Evolutionary conservation across 2,888 invertebrate species (phyloP), one percentile per base, ranked within the genome.

Genomic region (Leptinotarsa haldemani): DNA sequence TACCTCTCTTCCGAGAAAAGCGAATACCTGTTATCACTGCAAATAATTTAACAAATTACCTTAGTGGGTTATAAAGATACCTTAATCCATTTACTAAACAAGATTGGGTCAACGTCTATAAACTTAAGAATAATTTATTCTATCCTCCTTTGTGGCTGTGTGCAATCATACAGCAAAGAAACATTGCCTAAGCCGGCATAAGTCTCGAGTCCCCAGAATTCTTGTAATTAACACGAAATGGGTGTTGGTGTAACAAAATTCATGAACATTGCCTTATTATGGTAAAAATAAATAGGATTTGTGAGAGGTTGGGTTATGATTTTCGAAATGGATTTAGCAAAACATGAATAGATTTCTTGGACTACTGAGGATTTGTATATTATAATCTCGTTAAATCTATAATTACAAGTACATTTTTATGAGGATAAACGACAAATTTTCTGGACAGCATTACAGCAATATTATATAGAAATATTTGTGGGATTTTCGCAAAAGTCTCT

Each of bases 201-300:
- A 56, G 22, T 22, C 15, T 20, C 4, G 18, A 56, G 22, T 56
- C n/a, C 20, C 3, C 22, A 13, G 22, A 61, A 61, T 61, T 61
- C n/a, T 3, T 15, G n/a, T n/a, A 61, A 61, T 61, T 25, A 12
- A 30, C 15, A 61, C 12, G n/a, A 9, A 30, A 30, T 16, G 61
- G 61, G 61, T 25, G 61, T 61, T 16, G 61, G 61, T 16, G 9
- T 61, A n/a, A 58, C 15, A 30, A 61, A 61, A 61, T 61, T 20
- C 56, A 56, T 58, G 22, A 40, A 40, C 61, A 30, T 25, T 40
- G 7, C 12, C 61, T 61, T 25, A 61, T 61, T 61, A 40, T 61
- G 61, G 61, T 61, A 16, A 40, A 61, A 61, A 61, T 61, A 61
- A 56, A 61, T 61, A n/a, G 40, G 61, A 61, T 61, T 61, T 30